A percentile compares a stretch with the other conserved stretches of the same genome.
Evolutionary conservation across 2,888 invertebrate species (phyloP).

Genomic region (Ectobius pallidus): DNA sequence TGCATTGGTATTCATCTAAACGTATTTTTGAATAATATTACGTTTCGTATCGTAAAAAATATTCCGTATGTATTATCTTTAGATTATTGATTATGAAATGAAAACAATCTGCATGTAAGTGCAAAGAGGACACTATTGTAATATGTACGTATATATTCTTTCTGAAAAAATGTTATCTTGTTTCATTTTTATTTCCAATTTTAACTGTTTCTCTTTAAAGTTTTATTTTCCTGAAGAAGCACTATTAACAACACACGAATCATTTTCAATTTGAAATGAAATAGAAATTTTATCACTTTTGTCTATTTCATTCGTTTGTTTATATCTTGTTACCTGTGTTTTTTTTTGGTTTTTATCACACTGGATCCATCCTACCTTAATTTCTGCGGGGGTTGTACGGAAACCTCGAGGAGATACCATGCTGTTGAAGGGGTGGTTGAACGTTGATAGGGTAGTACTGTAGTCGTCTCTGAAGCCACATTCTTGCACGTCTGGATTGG

Average conservation of each 20-base stretch:
- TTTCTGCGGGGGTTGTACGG: slow-evolving; percentile 20
- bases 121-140: slow-evolving; percentile 40
- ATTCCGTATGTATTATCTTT: slow-evolving; percentile 31
- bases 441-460: slow-evolving; percentile 1
- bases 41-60: slow-evolving; percentile 40
- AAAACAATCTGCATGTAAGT: slow-evolving; percentile 34
- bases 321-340: slow-evolving; percentile 16
- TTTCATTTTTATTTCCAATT: slow-evolving; percentile 22
- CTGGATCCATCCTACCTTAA: slow-evolving; percentile 39
- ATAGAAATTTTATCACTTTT: slow-evolving; percentile 24
- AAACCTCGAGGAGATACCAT: background rate
- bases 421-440: background rate
- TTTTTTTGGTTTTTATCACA: no score
- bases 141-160: slow-evolving; percentile 37
- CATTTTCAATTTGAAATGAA: slow-evolving; percentile 33
- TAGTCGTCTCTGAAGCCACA: slow-evolving; percentile 26
- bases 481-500: slow-evolving; percentile 31
- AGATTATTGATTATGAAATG: slow-evolving; percentile 34
- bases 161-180: slow-evolving; percentile 34
- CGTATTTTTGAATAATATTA: slow-evolving; percentile 30
- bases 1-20: slow-evolving; percentile 22
- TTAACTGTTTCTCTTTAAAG: slow-evolving; percentile 12
- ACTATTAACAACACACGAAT: slow-evolving; percentile 36
- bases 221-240: slow-evolving; percentile 32
- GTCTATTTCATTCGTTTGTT: slow-evolving; percentile 31